Evolutionary conservation across 2,113 vertebrate species (phyloP).

Genomic region (Felis chaus): DNA sequence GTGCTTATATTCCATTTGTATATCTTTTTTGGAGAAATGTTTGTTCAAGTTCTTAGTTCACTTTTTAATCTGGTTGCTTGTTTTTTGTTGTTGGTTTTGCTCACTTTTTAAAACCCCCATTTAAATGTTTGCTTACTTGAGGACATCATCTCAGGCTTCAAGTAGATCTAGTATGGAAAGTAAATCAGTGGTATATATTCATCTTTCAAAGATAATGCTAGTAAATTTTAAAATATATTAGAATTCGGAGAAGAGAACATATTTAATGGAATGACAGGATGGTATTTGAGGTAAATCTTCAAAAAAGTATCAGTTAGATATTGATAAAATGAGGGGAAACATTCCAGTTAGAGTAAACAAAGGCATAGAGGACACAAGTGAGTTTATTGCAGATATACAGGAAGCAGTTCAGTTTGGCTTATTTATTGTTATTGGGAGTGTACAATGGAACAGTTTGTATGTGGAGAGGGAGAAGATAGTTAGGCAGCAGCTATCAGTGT

Average conservation of each 20-base stretch:
- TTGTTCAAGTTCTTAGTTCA: background rate
- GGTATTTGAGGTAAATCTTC: slow-evolving; percentile 5
- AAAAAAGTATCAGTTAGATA: background rate
- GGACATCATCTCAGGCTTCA: background rate
- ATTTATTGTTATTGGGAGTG: background rate
- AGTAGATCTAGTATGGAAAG: background rate
- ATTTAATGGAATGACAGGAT: background rate
- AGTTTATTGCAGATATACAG: background rate
- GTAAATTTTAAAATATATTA: background rate
- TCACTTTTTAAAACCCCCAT: background rate
- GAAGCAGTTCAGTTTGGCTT: background rate
- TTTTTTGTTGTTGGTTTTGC: background rate
- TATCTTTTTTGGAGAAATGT: background rate
- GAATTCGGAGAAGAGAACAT: background rate
- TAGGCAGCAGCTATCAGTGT: background rate
- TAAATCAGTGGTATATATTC: background rate
- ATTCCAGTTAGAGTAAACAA: background rate
- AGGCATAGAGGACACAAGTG: background rate
- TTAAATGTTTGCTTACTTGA: background rate
- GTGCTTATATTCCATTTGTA: background rate
- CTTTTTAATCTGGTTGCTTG: background rate
- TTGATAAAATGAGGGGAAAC: background rate
- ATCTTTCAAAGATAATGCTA: background rate
- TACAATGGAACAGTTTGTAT: background rate
- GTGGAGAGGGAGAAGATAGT: background rate